Conservation (phyloP, 2,797 vertebrate species). For the Melanogrammus aeglefinus region DNA sequence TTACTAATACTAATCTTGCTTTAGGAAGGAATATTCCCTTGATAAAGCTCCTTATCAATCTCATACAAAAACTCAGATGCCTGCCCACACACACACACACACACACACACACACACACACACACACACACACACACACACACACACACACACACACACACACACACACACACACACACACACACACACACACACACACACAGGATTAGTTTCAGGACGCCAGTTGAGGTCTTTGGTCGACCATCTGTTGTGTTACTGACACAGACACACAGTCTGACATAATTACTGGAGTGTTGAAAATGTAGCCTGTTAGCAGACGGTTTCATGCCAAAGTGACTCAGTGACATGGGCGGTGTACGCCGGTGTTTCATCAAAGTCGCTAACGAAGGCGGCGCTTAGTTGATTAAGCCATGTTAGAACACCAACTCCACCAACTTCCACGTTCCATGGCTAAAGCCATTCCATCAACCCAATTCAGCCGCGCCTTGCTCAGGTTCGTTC, state of each 20-base stretch:
- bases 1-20: neutral
- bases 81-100: neutral
- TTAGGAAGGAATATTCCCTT: neutral
- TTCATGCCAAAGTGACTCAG: neutral
- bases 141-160: constrained; percentile 10
- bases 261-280: neutral
- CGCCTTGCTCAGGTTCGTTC: too few relatives aligned
- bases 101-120: constrained; percentile 5
- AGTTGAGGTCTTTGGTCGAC: neutral
- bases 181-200: neutral
- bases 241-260: neutral
- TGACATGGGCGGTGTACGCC: too few relatives aligned
- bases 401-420: too few relatives aligned
- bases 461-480: too few relatives aligned
- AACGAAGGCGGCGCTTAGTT: too few relatives aligned
- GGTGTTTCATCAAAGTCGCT: too few relatives aligned
- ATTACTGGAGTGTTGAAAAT: neutral
- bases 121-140: constrained; percentile 3
- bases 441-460: too few relatives aligned
- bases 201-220: neutral
- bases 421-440: too few relatives aligned
- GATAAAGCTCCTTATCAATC: neutral
- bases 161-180: constrained; percentile 14
- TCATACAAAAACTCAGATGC: neutral
- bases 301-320: neutral